phyloP scores from a whole-genome alignment of 2,888 invertebrate genomes.

The Caenorhabditis wallacei region DNA sequence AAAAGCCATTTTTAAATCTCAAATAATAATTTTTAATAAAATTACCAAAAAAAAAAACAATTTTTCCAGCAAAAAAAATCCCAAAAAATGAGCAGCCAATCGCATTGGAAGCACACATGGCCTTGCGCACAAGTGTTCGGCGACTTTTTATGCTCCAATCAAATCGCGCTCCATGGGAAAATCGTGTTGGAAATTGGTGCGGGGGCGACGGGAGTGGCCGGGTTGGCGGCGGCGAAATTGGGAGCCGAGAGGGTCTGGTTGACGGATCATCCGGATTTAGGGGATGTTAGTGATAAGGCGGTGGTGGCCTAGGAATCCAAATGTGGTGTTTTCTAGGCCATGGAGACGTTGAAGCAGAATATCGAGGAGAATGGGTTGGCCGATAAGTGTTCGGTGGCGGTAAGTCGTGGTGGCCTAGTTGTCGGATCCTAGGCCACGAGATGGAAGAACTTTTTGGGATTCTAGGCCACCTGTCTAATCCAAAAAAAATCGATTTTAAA shows the following conservation, averaged over 20 bases:
- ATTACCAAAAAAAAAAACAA: too few species aligned
- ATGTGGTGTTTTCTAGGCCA: slow-evolving; percentile 58
- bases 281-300: slow-evolving; percentile 5
- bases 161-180: slow-evolving; percentile 53
- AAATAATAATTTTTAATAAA: too few species aligned
- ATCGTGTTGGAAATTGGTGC: slow-evolving; percentile 76
- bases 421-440: too few species aligned
- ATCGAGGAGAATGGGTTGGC: slow-evolving; percentile 8
- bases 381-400: not conserved
- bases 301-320: not conserved
- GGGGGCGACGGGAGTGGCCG: slow-evolving; percentile 75
- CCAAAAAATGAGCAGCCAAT: slow-evolving; percentile 31
- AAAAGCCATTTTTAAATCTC: too few species aligned
- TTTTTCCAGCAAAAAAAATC: too few species aligned
- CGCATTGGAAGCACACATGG: slow-evolving; percentile 76
- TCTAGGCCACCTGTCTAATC: too few species aligned
- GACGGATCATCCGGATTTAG: slow-evolving; percentile 72
- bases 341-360: slow-evolving; percentile 66
- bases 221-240: slow-evolving; percentile 72
- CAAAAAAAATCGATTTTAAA: too few species aligned
- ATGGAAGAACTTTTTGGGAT: too few species aligned
- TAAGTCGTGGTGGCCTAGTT: too few species aligned
- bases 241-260: slow-evolving; percentile 73
- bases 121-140: slow-evolving; percentile 73
- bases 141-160: slow-evolving; percentile 71